Base-by-base conservation (phyloP, 1,140 invertebrate genomes). In the Drosophila pseudoobscura region DNA sequence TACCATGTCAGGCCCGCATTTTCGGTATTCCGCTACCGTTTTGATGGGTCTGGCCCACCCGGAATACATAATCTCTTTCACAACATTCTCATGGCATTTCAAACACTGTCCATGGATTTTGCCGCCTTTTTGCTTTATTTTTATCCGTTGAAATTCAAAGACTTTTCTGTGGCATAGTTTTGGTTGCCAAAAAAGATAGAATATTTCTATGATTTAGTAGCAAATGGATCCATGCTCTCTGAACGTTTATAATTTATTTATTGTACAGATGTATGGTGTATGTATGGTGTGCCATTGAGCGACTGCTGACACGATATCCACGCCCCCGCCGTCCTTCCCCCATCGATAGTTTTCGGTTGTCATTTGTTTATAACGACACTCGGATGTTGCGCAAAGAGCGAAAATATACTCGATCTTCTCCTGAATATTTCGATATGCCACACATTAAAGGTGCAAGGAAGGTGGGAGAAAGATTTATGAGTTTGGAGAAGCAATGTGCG, bases 221-320 rank as follows among this genome's bases (percentile, higher is more conserved):
- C 24, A 60, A 47, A 15, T 50, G 56, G 24, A 26, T 35, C 11
- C 57, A 17, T 46, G 56, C 31, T 60, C 9, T 15, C 65, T 17
- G 8, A 20, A 2, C 31, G 13, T 41, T 65, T 53, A 60, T 49
- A 61, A 55, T 76, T 85, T 88, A 87, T 87, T 87, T 82, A 78
- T 78, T 39, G 35, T 39, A 39, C 35, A 4, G 13, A 39, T 39
- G 31, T 35, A 1, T 11, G 9, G 0, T 39, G 31, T 6, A 35
- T 24, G 7, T 11, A 51, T 71, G 50, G 70, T 70, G 55, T 77
- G 80, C 66, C 80, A 80, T 68, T 85, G 80, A 85, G 57, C 60
- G 83, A 78, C 82, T 87, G 82, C 63, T 70, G 74, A 85, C 80
- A 84, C 60, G 60, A 53, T 54, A 55, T 65, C 17, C 71, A 60